phyloP scores from a whole-genome alignment of 2,797 vertebrate species.

The Neoniphon sammara region DNA sequence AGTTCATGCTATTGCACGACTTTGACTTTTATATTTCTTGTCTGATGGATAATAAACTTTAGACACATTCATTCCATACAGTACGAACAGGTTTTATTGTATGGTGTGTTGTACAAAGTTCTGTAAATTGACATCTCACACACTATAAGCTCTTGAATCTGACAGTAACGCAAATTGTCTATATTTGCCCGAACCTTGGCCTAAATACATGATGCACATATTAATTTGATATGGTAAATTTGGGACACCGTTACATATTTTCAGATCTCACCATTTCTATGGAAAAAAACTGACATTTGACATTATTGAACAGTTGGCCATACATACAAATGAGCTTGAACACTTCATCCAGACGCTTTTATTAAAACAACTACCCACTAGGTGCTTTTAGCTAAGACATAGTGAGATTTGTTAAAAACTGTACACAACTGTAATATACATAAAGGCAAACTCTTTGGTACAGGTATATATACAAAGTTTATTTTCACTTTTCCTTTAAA shows the following conservation, averaged over 20 bases:
- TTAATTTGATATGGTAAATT: constrained; percentile 64
- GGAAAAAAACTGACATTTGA: constrained; percentile 58
- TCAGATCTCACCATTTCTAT: constrained; percentile 58
- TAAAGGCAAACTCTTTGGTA: constrained; percentile 89
- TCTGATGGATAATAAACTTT: constrained; percentile 36
- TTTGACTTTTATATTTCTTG: not conserved
- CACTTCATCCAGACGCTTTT: constrained; percentile 80
- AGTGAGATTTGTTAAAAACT: constrained; percentile 86
- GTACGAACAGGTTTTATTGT: constrained; percentile 78
- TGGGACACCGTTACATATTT: constrained; percentile 60
- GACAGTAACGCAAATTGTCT: constrained; percentile 50
- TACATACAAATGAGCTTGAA: constrained; percentile 71
- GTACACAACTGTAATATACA: constrained; percentile 88
- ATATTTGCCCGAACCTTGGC: constrained; percentile 30
- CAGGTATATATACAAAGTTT: constrained; percentile 83
- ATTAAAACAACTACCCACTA: constrained; percentile 86
- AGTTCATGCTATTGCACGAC: not conserved
- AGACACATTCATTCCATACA: constrained; percentile 21
- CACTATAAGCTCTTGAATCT: constrained; percentile 52
- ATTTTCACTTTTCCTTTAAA: constrained; percentile 66
- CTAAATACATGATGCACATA: constrained; percentile 55
- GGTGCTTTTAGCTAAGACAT: constrained; percentile 84
- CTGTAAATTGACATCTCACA: constrained; percentile 57
- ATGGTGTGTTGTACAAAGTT: constrained; percentile 66
- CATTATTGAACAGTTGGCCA: constrained; percentile 71